Conservation (phyloP, 2,888 invertebrate genomes). For the Cepaea hortensis region DNA sequence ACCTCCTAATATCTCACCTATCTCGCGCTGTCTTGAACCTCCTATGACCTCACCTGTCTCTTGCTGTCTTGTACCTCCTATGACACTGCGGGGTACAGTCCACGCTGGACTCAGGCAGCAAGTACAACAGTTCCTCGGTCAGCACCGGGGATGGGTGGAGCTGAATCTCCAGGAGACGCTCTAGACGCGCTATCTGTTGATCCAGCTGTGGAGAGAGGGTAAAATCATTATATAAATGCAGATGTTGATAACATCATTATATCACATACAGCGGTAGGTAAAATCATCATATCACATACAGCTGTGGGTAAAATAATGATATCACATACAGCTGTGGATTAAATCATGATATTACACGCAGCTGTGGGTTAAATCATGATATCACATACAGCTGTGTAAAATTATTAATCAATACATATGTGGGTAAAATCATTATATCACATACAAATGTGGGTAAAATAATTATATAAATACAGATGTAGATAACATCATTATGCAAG, state of each 20-base stretch:
- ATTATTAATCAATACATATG: neutral
- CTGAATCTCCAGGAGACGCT: slow-evolving; percentile 61
- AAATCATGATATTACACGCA: no score
- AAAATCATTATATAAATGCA: no score
- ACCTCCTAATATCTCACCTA: no score
- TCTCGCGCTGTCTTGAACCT: no score
- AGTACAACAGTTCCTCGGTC: slow-evolving; percentile 60
- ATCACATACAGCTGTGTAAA: no score
- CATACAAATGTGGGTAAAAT: neutral
- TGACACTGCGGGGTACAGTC: slow-evolving; percentile 58
- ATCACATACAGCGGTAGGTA: neutral
- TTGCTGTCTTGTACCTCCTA: slow-evolving; percentile 51
- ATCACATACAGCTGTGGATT: no score
- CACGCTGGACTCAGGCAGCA: slow-evolving; percentile 61
- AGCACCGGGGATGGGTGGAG: slow-evolving; percentile 62
- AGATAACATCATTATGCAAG: no score
- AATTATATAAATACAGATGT: no score
- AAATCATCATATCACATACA: no score
- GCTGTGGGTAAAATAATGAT: no score
- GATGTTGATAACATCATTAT: neutral
- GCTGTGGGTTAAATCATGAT: neutral
- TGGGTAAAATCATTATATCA: no score
- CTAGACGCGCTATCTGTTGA: slow-evolving; percentile 62
- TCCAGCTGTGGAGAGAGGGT: slow-evolving; percentile 57
- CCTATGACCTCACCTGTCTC: slow-evolving; percentile 47